Evolutionary conservation across 1,140 invertebrate genomes (phyloP).

Genomic region (Nylanderia fulva): DNA sequence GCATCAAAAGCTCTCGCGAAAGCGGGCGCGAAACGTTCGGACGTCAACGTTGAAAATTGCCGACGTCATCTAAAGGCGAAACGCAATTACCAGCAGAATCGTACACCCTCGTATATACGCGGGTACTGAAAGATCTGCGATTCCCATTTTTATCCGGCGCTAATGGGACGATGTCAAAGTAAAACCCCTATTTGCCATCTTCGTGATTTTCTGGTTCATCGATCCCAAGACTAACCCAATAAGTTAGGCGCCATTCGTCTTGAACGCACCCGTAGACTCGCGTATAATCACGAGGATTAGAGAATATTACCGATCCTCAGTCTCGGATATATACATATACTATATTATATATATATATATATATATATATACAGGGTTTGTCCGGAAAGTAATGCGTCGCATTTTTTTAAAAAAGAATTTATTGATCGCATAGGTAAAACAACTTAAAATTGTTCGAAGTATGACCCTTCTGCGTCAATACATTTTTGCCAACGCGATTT

Average conservation of each 20-base stretch:
- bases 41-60: constrained; percentile 44
- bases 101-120: constrained; percentile 49
- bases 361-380: too few species aligned
- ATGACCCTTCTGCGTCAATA: too few species aligned
- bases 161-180: constrained; percentile 69
- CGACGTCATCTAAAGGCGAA: constrained; percentile 65
- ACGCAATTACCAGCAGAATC: constrained; percentile 71
- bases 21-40: neutral
- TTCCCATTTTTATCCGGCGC: constrained; percentile 68
- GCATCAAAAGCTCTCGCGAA: constrained; percentile 54
- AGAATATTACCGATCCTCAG: constrained; percentile 51
- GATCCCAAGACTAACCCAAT: constrained; percentile 60
- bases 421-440: too few species aligned
- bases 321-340: neutral
- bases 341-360: too few species aligned
- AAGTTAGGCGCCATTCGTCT: constrained; percentile 57
- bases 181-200: constrained; percentile 69
- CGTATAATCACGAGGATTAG: neutral
- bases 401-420: too few species aligned
- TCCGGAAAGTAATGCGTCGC: too few species aligned
- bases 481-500: too few species aligned
- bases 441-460: too few species aligned
- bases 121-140: constrained; percentile 62
- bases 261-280: constrained; percentile 59
- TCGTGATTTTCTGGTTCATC: constrained; percentile 68